Evolutionary conservation across 2,888 invertebrate species (phyloP), one percentile per base, ranked within the genome.

Genomic region (Melanostoma mellinum): DNA sequence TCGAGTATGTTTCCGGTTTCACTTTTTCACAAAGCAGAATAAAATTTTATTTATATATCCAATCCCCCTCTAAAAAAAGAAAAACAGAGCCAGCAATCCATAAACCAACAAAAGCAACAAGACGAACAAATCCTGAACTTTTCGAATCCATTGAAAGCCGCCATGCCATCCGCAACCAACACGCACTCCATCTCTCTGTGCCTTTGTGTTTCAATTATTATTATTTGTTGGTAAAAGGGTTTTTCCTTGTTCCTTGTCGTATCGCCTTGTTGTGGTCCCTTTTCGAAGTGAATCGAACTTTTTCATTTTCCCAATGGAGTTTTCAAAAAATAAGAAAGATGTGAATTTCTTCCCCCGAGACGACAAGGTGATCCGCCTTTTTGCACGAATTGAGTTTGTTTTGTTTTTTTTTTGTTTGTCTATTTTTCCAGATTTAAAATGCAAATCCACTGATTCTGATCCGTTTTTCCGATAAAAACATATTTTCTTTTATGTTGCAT

Each of bases 11-110:
- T 60, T 78, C 52, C 33, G 55, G 32, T 32, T 58, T 48, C 53
- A 53, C 52, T 68, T 61, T 80, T 69, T 80, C 32, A 20, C 20
- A 20, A 52, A 63, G 42, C 50, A 33, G 58, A 65, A 63, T 40
- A 48, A 44, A 74, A 58, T 75, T 80, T 75, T 75, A 58, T 75
- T 80, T 75, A 71, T 55, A 42, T 56, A 3, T 44, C n/a, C 2
- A 30, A 63, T 63, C 46, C 20, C 20, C 20, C 20, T 33, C 10
- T 42, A 52, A 30, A 32, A 4, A 50, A 42, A 58, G n/a, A 42
- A 42, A n/a, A n/a, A n/a, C 4, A 4, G 38, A 38, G 38, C 4
- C 6, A 35, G 30, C 1, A 71, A 50, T 69, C 20, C 20, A 20
- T 20, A 20, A 20, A 38, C 20, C 6, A 61, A 20, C 10, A 53